Base-by-base conservation (phyloP, 2,888 invertebrate genomes). In the Dolomedes plantarius region DNA sequence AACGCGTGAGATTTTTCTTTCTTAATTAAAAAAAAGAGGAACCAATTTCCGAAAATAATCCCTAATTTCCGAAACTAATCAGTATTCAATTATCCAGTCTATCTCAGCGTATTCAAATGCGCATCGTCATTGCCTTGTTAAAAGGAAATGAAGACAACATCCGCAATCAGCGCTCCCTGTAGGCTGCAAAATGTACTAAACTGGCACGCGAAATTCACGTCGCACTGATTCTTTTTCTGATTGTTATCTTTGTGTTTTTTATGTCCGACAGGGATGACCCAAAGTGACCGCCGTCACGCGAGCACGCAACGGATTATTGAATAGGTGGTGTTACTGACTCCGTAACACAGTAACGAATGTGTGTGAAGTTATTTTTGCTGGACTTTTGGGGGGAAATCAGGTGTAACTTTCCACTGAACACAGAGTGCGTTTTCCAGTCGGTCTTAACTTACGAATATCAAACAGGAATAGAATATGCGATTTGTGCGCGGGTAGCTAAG, bases 71-170 rank as follows among this genome's bases (percentile, higher is more conserved):
- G 27, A 23, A 69, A 23, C 39, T 27, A 27, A 69, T 69, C 41
- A 39, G 39, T 65, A 71, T 80, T 82, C 82, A 82, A 76, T 82
- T 82, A 76, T n/a, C n/a, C 39, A 41, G 0, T 23, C 62, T 7
- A 36, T 46, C 69, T 69, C n/a, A 9, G 1, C 0, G 31, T 31
- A 82, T 76, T 69, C 71, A 82, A 82, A 82, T 36, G 41, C 27
- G 56, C 71, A 62, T 32, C 7, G 36, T 31, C 11, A 41, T n/a
- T 28, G 31, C 27, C 80, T 32, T 81, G 80, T 81, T 36, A 29
- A 41, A 28, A 62, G 82, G 82, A 82, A 82, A 82, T 82, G 65
- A 76, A 31, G 64, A 82, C 82, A 76, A 71, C 76, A 76, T 76
- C 76, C 76, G 71, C 71, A 75, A 75, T 75, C 81, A 81, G 69